Evolutionary conservation across 2,888 invertebrate species (phyloP), one percentile per base, ranked within the genome.

Genomic region (Agrochola litura): DNA sequence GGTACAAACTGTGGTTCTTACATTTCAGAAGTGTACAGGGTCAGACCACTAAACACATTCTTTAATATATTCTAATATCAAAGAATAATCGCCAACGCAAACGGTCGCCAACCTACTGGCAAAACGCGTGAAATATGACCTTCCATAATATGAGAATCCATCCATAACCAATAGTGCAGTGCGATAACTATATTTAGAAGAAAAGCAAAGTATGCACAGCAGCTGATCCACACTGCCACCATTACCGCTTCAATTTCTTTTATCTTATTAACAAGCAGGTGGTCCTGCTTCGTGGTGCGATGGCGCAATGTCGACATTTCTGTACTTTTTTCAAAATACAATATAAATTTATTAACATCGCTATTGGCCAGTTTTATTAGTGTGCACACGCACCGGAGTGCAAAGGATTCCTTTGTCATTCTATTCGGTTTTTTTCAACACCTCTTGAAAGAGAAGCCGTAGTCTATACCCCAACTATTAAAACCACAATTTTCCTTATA

Each of bases 401-500:
- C 63, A 61, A 12, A 16, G 16, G 10, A 63, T 37, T 37, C 4
- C 12, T 16, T 68, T 9, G 16, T 37, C 16, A 25, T 25, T 25
- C 2, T 22, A 22, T 25, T 46, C 6, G 9, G 10, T 0, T 41
- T 9, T 30, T 37, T 54, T 5, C 2, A 2, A 54, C 3, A 41
- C 12, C 14, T 3, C 14, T 0, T 22, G 30, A 54, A 54, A 37
- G 5, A 14, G 4, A 52, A 56, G 0, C 9, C 0, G 9, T 3
- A 1, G 6, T 43, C 43, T 52, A 43, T 52, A 52, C 16, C 1
- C 19, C 43, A 85, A 61, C 30, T 64, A 71, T 67, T 69, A 46
- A 52, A 83, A 52, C 58, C 54, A 25, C 52, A 69, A 72, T 83
- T 86, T 87, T 87, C 87, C 87, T 87, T 52, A 79, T 80, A 65